Evolutionary conservation across 2,113 vertebrate genomes (phyloP).

Genomic region (Misgurnus mizolepis): DNA sequence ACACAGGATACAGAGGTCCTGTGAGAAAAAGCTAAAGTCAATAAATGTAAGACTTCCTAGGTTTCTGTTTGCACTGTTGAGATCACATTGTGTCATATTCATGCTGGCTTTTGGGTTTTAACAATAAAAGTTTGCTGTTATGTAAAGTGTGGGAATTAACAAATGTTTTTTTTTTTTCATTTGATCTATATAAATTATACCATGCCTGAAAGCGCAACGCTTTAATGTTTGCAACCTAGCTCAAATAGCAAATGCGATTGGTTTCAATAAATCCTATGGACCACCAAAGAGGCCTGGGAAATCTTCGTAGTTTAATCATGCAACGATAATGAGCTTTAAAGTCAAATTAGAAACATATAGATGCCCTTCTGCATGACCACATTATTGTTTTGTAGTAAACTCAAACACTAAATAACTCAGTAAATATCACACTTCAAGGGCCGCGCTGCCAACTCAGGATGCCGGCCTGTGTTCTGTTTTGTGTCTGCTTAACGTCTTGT

Average conservation of each 20-base stretch:
- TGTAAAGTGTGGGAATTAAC: slow-evolving; percentile 56
- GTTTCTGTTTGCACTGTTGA: slow-evolving; percentile 42
- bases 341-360: slow-evolving; percentile 44
- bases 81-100: slow-evolving; percentile 49
- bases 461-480: background rate
- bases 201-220: slow-evolving; percentile 28
- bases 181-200: too few relatives aligned
- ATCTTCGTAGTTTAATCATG: slow-evolving; percentile 23
- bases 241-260: slow-evolving; percentile 38
- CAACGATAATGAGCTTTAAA: slow-evolving; percentile 47
- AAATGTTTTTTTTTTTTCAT: too few relatives aligned
- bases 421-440: slow-evolving; percentile 18
- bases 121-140: slow-evolving; percentile 51
- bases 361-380: slow-evolving; percentile 26
- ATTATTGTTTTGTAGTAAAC: slow-evolving; percentile 43
- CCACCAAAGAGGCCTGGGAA: slow-evolving; percentile 48
- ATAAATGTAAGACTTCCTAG: slow-evolving; percentile 41
- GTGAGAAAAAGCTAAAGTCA: slow-evolving; percentile 51
- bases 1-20: background rate
- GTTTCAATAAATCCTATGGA: slow-evolving; percentile 52
- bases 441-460: slow-evolving; percentile 9
- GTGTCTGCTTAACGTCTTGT: slow-evolving; percentile 9
- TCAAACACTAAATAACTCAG: slow-evolving; percentile 15
- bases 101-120: slow-evolving; percentile 43
- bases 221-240: slow-evolving; percentile 5